Base-by-base conservation (phyloP, 2,888 invertebrate species). In the Orthosia incerta region DNA sequence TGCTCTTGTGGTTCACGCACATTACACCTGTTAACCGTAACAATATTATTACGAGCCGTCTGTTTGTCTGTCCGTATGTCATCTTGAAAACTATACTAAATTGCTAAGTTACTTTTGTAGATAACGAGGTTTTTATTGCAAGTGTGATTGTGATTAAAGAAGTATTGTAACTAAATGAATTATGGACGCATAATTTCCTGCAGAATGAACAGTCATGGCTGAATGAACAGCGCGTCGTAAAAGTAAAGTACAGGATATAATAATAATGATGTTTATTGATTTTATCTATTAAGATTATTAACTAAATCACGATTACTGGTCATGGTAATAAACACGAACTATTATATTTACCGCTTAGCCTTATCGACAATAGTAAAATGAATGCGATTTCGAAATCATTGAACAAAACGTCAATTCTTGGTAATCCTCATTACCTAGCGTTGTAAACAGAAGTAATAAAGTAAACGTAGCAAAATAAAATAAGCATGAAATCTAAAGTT, bases 1-100 rank as follows among this genome's bases (percentile, higher is more conserved):
- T 90, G 93, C 92, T 89, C 91, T 90, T 82, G 77, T 77, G 84
- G 81, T 88, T 85, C 87, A 88, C 87, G 86, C 88, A 81, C 80
- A 81, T 87, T 88, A 86, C 84, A 74, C 71, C 75, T 76, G 79
- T 86, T 84, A 84, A 76, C 84, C 86, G 84, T 85, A 86, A 86
- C 86, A 84, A 79, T 84, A 84, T 86, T 86, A 86, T 86, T 86
- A 86, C 70, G 77, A 74, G 77, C 71, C 71, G 86, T 83, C 86
- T 80, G 79, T 83, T 77, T 77, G 79, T 82, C 80, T 76, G 75
- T 84, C 71, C 80, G 73, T 74, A 67, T 80, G 67, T 71, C 84
- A 80, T 85, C 65, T 85, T 76, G 78, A 80, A 75, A 80, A 80
- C 82, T 85, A 74, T 84, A 83, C 68, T 77, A 71, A 84, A 82